Percentiles rank a stretch among this genome's conserved stretches.
Evolutionary conservation across 2,797 vertebrate genomes (phyloP).

Genomic region (Poeciliopsis turneri): DNA sequence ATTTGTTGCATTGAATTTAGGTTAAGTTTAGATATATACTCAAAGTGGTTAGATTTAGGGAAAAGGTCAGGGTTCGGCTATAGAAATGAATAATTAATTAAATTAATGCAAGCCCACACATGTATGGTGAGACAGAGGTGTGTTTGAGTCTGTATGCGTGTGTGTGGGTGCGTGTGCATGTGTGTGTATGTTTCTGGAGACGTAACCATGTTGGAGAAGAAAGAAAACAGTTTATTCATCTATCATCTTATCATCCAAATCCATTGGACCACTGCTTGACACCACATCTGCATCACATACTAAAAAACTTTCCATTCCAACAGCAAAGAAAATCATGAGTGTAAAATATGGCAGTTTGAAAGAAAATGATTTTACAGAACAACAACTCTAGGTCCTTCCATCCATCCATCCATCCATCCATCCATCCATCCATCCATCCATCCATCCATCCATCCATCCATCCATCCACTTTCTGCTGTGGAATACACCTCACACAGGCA

Average conservation of each 20-base stretch:
- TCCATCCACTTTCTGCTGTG: not conserved
- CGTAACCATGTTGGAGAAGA: not conserved
- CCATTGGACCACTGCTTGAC: not conserved
- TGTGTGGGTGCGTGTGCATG: no score
- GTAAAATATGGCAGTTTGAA: not conserved
- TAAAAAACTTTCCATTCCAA: not conserved
- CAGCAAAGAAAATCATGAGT: not conserved
- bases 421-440: not conserved
- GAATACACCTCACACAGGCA: not conserved
- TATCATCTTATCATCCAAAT: not conserved
- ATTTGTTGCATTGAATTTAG: no score
- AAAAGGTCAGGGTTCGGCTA: no score
- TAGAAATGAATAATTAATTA: no score
- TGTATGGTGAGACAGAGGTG: not conserved
- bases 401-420: not conserved
- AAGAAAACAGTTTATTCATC: not conserved
- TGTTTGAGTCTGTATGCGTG: not conserved
- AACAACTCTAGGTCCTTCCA: not conserved
- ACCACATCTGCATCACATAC: slow-evolving; percentile 3
- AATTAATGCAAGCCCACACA: no score
- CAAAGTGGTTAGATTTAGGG: no score
- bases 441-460: not conserved
- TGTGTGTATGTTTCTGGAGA: not conserved
- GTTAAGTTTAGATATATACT: no score
- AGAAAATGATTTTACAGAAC: not conserved